Conservation (phyloP, 1,140 invertebrate genomes). For the Listronotus oregonensis region DNA sequence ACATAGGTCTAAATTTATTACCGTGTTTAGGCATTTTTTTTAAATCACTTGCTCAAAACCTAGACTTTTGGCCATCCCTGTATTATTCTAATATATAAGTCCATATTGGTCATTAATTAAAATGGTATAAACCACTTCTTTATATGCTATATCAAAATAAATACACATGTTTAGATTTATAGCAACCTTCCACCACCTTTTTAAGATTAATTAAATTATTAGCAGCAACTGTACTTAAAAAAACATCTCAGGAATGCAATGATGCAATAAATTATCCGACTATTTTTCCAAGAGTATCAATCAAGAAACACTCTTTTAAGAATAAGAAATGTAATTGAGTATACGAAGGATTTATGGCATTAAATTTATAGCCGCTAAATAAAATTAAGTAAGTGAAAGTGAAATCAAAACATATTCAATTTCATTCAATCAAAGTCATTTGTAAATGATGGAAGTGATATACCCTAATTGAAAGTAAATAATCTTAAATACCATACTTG, state of each 20-base stretch:
- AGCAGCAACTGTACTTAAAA: neutral
- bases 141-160: no score
- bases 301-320: neutral
- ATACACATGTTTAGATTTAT: no score
- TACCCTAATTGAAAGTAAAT: conserved; percentile 28
- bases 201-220: no score
- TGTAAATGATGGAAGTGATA: conserved; percentile 23
- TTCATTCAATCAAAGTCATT: conserved; percentile 32
- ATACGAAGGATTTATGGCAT: neutral
- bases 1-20: no score
- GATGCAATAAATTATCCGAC: neutral
- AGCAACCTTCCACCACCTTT: no score
- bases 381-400: conserved; percentile 27
- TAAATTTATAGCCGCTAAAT: neutral
- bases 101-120: no score
- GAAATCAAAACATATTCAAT: conserved; percentile 25
- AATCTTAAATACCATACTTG: conserved; percentile 24
- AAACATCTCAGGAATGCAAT: neutral
- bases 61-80: no score
- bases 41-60: no score
- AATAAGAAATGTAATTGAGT: conserved; percentile 8
- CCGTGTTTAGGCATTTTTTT: no score
- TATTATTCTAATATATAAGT: no score
- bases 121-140: no score
- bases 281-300: conserved; percentile 1